Percentiles rank a stretch among this genome's conserved stretches.
phyloP scores from a whole-genome alignment of 2,888 invertebrate genomes.

The Chloroclystis v-ata region DNA sequence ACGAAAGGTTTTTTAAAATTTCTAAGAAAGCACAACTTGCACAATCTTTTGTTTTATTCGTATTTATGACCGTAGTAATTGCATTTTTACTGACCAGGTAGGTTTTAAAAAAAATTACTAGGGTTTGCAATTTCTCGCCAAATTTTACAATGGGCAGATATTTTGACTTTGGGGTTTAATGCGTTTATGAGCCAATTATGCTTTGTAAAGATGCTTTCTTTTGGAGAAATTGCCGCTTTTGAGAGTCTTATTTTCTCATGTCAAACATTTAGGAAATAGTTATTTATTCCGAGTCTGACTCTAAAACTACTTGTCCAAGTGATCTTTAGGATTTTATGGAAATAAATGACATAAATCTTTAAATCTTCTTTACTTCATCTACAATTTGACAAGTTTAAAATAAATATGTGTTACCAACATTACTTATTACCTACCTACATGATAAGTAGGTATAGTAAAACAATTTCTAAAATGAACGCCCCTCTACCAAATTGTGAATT shows the following conservation, averaged over 20 bases:
- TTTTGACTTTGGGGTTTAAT: slow-evolving; percentile 19
- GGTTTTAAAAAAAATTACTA: slow-evolving; percentile 11
- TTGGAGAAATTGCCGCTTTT: slow-evolving; percentile 6
- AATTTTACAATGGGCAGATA: slow-evolving; percentile 12
- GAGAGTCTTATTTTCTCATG: not conserved
- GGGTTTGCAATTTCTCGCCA: slow-evolving; percentile 21
- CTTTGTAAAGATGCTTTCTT: slow-evolving; percentile 14
- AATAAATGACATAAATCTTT: too few relatives aligned
- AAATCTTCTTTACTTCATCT: too few relatives aligned
- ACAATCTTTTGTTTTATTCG: slow-evolving; percentile 27
- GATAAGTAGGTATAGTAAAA: too few relatives aligned
- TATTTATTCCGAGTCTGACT: too few relatives aligned
- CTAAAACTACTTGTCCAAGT: too few relatives aligned
- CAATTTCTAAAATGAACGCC: too few relatives aligned
- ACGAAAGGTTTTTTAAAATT: slow-evolving; percentile 53
- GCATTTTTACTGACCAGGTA: slow-evolving; percentile 31
- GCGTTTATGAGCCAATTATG: slow-evolving; percentile 16
- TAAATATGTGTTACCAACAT: too few relatives aligned
- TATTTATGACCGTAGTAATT: slow-evolving; percentile 14
- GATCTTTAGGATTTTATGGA: too few relatives aligned
- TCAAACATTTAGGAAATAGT: too few relatives aligned
- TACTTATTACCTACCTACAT: too few relatives aligned
- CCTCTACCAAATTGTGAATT: too few relatives aligned
- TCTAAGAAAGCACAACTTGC: slow-evolving; percentile 48
- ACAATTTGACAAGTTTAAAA: too few relatives aligned